Evolutionary conservation across 2,888 invertebrate genomes (phyloP).

Genomic region (Pollenia amentaria): DNA sequence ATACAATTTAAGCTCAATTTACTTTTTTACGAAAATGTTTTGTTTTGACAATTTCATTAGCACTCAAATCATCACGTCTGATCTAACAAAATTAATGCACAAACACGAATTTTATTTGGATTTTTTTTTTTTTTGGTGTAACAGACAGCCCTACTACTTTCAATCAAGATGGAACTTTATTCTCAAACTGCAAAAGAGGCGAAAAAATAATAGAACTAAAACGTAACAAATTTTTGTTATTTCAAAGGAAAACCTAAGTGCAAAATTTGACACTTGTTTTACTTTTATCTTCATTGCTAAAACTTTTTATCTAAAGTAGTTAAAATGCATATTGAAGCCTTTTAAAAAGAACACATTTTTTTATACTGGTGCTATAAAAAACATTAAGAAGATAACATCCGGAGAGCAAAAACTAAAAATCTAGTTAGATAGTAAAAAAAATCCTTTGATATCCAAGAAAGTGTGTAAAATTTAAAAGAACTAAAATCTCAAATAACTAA

Average conservation of each 20-base stretch:
- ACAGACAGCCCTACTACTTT: neutral
- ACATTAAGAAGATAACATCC: slow-evolving; percentile 34
- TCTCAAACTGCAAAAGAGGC: neutral
- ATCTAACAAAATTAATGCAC: slow-evolving; percentile 71
- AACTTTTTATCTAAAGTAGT: slow-evolving; percentile 46
- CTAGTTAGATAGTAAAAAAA: neutral
- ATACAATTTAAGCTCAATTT: slow-evolving; percentile 58
- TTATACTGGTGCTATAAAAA: neutral
- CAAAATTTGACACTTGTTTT: slow-evolving; percentile 53
- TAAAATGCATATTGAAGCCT: slow-evolving; percentile 48
- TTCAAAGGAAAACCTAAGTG: slow-evolving; percentile 35
- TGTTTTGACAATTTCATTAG: slow-evolving; percentile 47
- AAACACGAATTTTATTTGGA: slow-evolving; percentile 36
- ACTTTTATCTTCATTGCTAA: neutral
- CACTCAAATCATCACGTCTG: slow-evolving; percentile 70
- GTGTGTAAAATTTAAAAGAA: neutral
- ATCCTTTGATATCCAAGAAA: slow-evolving; percentile 1
- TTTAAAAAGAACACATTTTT: neutral
- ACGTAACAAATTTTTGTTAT: slow-evolving; percentile 6
- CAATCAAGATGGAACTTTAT: slow-evolving; percentile 31
- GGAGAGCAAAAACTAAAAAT: neutral
- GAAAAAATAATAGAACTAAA: neutral
- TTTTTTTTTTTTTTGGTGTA: neutral
- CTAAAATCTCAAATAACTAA: neutral
- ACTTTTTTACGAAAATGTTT: slow-evolving; percentile 6